Evolutionary conservation across 2,797 vertebrate genomes (phyloP).

Genomic region (Pagetopsis macropterus): DNA sequence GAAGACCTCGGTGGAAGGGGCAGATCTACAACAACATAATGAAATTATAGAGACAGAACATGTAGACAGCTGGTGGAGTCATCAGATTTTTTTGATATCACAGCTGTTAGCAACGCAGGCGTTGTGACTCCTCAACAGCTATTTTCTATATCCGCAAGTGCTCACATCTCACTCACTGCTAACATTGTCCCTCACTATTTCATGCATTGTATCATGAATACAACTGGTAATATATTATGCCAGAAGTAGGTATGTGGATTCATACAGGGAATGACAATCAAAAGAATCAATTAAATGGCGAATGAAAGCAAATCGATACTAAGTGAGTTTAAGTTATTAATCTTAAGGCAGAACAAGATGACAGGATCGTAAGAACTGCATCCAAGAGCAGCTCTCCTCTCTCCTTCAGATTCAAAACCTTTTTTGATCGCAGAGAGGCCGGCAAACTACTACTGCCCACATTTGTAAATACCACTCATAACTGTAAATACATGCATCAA

Average conservation of each 20-base stretch:
- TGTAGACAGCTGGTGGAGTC: conserved; percentile 19
- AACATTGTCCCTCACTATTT: conserved; percentile 1
- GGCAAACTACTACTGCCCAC: conserved; percentile 48
- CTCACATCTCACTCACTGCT: conserved; percentile 17
- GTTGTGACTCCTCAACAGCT: conserved; percentile 46
- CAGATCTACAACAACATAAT: conserved; percentile 23
- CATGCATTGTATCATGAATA: neutral
- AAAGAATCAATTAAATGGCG: neutral
- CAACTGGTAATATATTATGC: conserved; percentile 11
- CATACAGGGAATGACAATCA: neutral
- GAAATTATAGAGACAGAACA: conserved; percentile 8
- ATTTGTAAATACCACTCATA: conserved; percentile 64
- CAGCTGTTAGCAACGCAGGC: conserved; percentile 60
- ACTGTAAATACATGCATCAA: conserved; percentile 58
- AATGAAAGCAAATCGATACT: neutral
- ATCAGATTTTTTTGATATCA: conserved; percentile 30
- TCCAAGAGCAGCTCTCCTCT: conserved; percentile 31
- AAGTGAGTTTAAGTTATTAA: neutral
- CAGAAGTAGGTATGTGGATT: neutral
- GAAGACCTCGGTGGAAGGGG: too few relatives aligned
- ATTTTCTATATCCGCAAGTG: conserved; percentile 48
- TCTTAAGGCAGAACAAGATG: conserved; percentile 24
- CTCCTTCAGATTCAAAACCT: conserved; percentile 33
- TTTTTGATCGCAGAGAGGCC: conserved; percentile 37
- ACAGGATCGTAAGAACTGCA: conserved; percentile 24